A percentile compares a stretch with the other conserved stretches of the same genome.
Conservation (phyloP, 2,113 vertebrate species). For the Coturnix japonica region DNA sequence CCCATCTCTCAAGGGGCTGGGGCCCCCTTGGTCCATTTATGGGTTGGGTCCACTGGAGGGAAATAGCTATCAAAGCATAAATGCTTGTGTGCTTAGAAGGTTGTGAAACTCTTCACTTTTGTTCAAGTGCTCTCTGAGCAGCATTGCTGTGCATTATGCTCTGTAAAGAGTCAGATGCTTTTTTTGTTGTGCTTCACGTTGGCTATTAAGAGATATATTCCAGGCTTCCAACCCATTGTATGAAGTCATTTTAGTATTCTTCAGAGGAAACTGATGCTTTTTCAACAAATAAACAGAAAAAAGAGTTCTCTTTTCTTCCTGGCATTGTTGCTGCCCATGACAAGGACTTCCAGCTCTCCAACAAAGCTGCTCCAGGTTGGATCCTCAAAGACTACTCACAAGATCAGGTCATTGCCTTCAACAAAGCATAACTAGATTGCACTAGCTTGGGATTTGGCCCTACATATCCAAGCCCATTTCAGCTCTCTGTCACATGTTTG, state of each 20-base stretch:
- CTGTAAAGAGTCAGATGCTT: neutral
- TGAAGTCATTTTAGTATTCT: constrained; percentile 44
- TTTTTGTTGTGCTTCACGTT: neutral
- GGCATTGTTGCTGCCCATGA: neutral
- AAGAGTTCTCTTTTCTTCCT: neutral
- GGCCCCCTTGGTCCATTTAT: neutral
- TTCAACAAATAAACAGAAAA: constrained; percentile 23
- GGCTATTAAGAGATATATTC: constrained; percentile 21
- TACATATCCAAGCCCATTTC: neutral
- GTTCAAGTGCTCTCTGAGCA: neutral
- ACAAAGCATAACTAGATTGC: neutral
- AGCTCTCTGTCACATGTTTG: neutral
- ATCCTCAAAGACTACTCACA: neutral
- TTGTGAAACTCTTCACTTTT: neutral
- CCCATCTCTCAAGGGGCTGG: neutral
- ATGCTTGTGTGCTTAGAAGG: neutral
- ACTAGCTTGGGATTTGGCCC: constrained; percentile 1
- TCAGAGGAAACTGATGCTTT: constrained; percentile 28
- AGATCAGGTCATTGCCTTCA: constrained; percentile 9
- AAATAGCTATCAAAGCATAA: neutral
- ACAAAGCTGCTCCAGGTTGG: neutral
- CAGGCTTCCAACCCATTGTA: neutral
- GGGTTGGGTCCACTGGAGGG: neutral
- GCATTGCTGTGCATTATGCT: neutral
- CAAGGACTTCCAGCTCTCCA: neutral